These are phyloP conservation scores for Hemicrepidius hirtus DNA, from an alignment of 2,888 invertebrate genomes.

Conservation along the genomic window DNA sequence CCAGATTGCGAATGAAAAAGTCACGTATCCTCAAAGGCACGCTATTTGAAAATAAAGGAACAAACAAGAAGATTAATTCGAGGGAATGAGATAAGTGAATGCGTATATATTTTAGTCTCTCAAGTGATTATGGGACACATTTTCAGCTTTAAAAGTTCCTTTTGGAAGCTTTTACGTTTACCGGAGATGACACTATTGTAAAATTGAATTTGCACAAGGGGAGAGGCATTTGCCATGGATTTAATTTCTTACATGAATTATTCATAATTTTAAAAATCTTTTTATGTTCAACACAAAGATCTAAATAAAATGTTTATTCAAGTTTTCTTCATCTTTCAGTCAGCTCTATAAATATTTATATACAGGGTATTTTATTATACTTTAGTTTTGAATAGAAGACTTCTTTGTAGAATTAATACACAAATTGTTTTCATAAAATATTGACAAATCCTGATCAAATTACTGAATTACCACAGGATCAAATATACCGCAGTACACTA, in stretches of 20 bases:
- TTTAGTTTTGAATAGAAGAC: no score
- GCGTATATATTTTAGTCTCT: slow-evolving; percentile 24
- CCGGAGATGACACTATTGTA: slow-evolving; percentile 13
- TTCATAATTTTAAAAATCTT: background rate
- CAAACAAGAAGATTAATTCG: slow-evolving; percentile 27
- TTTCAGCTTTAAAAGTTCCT: background rate
- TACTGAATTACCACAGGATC: no score
- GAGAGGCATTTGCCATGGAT: background rate
- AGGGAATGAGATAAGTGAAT: slow-evolving; percentile 25
- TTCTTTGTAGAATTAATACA: no score
- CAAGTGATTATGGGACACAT: slow-evolving; percentile 14
- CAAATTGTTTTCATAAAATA: no score
- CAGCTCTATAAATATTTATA: no score
- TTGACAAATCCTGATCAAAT: no score
- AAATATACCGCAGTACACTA: no score
- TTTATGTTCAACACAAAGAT: background rate
- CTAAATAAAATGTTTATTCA: background rate
- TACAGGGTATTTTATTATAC: no score
- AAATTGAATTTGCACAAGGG: background rate
- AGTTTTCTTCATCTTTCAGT: background rate
- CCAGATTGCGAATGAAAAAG: slow-evolving; percentile 23
- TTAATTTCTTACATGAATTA: slow-evolving; percentile 3
- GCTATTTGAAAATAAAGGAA: slow-evolving; percentile 10
- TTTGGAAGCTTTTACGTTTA: slow-evolving; percentile 14
- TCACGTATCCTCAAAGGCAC: slow-evolving; percentile 25